These are phyloP conservation scores for Meandrina meandrites DNA, from an alignment of 92 coral and sea anemone species.

Conservation along the genomic window DNA sequence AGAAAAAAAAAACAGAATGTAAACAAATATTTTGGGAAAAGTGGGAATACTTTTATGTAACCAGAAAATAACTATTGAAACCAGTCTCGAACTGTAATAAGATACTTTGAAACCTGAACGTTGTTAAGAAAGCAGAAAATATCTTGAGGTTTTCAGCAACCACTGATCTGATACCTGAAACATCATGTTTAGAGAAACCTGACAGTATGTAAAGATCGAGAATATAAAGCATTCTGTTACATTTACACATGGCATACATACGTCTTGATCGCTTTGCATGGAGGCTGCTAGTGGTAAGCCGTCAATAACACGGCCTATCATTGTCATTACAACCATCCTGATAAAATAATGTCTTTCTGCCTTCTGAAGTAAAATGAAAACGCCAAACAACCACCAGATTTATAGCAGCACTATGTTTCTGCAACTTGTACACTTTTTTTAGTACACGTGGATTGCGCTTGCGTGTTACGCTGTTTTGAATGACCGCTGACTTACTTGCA, in stretches of 20 bases:
- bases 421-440: constrained; percentile 40
- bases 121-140: neutral
- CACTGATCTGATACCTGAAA: neutral
- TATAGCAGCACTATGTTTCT: constrained; percentile 28
- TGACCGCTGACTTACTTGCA: constrained; percentile 27
- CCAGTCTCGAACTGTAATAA: neutral
- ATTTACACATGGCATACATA: constrained; percentile 43
- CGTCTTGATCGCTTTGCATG: constrained; percentile 97
- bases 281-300: constrained; percentile 98
- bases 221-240: too few relatives aligned
- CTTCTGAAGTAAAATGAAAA: neutral
- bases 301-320: constrained; percentile 97
- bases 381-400: neutral
- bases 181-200: neutral
- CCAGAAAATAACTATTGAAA: neutral
- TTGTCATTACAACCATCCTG: constrained; percentile 97
- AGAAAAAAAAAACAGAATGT: too few relatives aligned
- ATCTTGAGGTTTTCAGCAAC: neutral
- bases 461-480: constrained; percentile 66
- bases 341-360: neutral
- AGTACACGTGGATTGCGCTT: constrained; percentile 98
- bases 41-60: neutral
- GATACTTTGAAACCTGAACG: neutral
- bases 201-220: neutral
- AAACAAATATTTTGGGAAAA: neutral